These are phyloP conservation scores for Macrochelys suwanniensis DNA, from an alignment of 2,797 vertebrate genomes.

Conservation along the genomic window DNA sequence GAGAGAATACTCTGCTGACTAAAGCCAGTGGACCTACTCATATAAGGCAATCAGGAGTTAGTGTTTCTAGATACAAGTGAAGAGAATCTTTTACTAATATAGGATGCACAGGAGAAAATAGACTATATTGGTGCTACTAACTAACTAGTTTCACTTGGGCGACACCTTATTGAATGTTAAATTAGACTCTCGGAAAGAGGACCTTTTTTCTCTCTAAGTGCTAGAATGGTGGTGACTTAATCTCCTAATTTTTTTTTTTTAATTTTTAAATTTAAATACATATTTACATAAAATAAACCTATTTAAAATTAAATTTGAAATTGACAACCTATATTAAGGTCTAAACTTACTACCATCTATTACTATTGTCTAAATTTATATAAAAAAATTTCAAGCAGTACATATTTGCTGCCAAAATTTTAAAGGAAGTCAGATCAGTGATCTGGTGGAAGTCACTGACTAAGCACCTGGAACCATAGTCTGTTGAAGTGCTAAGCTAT, in stretches of 20 bases:
- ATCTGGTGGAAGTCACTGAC: not conserved
- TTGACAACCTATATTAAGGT: not conserved
- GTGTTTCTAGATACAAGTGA: not conserved
- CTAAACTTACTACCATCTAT: not conserved
- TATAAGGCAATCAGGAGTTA: not conserved
- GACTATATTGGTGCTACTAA: not conserved
- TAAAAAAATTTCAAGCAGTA: not conserved
- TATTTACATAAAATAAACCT: no score
- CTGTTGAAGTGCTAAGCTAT: not conserved
- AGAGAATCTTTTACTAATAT: not conserved
- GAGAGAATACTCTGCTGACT: not conserved
- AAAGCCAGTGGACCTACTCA: not conserved
- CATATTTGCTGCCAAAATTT: not conserved
- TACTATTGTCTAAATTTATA: not conserved
- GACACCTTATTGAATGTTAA: not conserved
- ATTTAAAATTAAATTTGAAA: not conserved
- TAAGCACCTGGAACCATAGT: not conserved
- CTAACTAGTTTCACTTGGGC: not conserved
- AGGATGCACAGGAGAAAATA: not conserved
- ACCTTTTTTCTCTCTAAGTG: not conserved
- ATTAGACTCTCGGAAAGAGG: not conserved
- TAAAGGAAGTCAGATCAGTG: not conserved
- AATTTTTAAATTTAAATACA: not conserved
- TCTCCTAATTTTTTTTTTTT: not conserved
- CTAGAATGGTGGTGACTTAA: not conserved